phyloP scores from a whole-genome alignment of 2,888 invertebrate genomes.

The Trachelus troglodyta region DNA sequence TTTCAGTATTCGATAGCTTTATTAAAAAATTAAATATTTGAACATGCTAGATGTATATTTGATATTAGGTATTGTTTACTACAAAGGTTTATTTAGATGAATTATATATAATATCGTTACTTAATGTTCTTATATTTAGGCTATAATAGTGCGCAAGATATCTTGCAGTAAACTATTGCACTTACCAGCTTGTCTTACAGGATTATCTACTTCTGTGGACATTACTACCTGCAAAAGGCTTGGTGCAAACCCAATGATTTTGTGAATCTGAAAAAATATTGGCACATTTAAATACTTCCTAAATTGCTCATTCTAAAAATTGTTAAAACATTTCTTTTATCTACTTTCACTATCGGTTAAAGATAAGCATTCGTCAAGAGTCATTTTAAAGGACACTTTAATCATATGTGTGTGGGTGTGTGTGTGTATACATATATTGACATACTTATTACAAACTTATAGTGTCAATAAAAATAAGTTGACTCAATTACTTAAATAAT shows the following conservation, averaged over 20 bases:
- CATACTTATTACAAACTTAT: background rate
- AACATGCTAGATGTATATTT: background rate
- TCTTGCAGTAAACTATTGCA: constrained; percentile 6
- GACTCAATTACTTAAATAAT: background rate
- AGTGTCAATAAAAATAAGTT: background rate
- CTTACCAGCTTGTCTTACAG: constrained; percentile 90
- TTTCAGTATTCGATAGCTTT: constrained; percentile 2
- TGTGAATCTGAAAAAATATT: constrained; percentile 77
- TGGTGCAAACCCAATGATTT: constrained; percentile 97
- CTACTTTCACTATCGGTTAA: background rate
- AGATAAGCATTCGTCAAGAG: background rate
- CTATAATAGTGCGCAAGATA: too few relatives aligned
- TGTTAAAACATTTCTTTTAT: background rate
- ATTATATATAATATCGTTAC: too few relatives aligned
- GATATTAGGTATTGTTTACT: background rate
- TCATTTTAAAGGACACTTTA: background rate
- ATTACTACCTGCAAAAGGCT: constrained; percentile 93
- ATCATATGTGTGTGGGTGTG: background rate
- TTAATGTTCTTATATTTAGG: too few relatives aligned
- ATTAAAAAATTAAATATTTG: constrained; percentile 7
- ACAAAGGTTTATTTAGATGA: too few relatives aligned
- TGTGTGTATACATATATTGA: too few relatives aligned
- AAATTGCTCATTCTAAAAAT: background rate
- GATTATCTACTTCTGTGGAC: constrained; percentile 89
- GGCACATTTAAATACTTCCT: background rate